Evolutionary conservation across 1,140 invertebrate species (phyloP).

Genomic region (Akabosia matsudoensis): DNA sequence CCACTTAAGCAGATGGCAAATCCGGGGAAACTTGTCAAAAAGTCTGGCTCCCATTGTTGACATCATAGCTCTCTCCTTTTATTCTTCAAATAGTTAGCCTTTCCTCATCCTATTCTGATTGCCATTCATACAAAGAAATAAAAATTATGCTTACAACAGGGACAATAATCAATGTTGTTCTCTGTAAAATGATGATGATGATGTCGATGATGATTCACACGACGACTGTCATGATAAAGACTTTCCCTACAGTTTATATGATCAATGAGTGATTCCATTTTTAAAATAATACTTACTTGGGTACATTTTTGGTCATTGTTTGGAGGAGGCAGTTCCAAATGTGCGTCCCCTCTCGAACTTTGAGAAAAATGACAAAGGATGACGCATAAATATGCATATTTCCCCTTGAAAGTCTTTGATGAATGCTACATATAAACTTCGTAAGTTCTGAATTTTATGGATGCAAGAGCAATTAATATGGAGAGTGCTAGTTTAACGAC

Average conservation of each 20-base stretch:
- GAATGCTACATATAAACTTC: neutral
- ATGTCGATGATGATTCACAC: neutral
- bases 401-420: neutral
- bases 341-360: neutral
- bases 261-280: neutral
- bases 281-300: neutral
- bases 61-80: neutral
- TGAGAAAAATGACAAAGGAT: neutral
- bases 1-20: neutral
- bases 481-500: neutral
- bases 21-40: constrained; percentile 1
- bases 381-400: neutral
- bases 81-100: neutral
- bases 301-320: neutral
- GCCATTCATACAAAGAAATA: neutral
- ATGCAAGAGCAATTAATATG: too few relatives aligned
- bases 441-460: neutral
- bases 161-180: neutral
- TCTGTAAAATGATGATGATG: neutral
- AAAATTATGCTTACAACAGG: neutral
- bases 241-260: neutral
- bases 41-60: neutral
- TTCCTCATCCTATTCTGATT: neutral
- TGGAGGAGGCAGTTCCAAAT: neutral
- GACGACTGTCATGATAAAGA: neutral